Percentiles rank a stretch among this genome's conserved stretches.
Evolutionary conservation across 2,113 vertebrate genomes (phyloP).

Genomic region (Microcebus tavaratra): DNA sequence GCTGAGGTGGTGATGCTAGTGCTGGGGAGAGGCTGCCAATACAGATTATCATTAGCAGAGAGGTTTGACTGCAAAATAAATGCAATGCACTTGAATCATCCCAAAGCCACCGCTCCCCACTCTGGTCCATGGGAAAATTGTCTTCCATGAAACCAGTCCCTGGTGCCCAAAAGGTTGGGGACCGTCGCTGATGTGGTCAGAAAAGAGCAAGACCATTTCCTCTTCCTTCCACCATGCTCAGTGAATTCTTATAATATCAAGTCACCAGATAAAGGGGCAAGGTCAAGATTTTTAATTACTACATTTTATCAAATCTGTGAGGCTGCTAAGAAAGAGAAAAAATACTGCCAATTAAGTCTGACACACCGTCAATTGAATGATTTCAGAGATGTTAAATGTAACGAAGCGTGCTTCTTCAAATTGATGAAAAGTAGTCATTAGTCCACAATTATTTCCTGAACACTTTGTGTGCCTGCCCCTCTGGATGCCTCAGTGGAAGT

Average conservation of each 20-base stretch:
- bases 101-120: no score
- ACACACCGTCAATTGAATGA: not conserved
- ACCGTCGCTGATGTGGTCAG: not conserved
- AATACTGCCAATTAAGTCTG: slow-evolving; percentile 22
- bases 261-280: not conserved
- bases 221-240: not conserved
- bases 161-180: no score
- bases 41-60: no score
- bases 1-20: no score
- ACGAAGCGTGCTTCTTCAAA: not conserved
- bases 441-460: not conserved
- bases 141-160: no score
- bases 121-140: no score
- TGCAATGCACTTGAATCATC: no score
- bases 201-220: not conserved
- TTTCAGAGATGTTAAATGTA: slow-evolving; percentile 27
- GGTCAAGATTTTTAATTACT: slow-evolving; percentile 57
- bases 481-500: not conserved
- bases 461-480: not conserved
- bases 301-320: slow-evolving; percentile 46
- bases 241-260: not conserved
- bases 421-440: not conserved
- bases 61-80: no score
- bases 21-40: no score
- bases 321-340: not conserved